A percentile compares a stretch with the other conserved stretches of the same genome.
Evolutionary conservation across 2,888 invertebrate species (phyloP).

Genomic region (Cerastis rubricosa): DNA sequence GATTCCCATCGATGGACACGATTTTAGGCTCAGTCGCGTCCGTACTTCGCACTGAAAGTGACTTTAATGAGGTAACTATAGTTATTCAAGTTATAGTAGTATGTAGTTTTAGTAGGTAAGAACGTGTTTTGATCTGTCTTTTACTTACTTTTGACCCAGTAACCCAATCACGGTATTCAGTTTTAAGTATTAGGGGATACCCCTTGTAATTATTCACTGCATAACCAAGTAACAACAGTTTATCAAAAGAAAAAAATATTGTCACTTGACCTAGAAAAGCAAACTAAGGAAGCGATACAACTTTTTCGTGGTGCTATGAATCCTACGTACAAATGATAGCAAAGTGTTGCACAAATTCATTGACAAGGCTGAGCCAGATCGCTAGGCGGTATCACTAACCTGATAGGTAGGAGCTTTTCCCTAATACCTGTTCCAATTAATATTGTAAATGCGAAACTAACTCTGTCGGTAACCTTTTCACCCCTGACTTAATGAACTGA

Average conservation of each 20-base stretch:
- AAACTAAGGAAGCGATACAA: neutral
- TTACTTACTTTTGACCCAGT: too few relatives aligned
- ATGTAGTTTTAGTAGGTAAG: too few relatives aligned
- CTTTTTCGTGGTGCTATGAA: neutral
- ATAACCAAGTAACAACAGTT: neutral
- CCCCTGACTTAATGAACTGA: neutral
- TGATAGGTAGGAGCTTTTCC: neutral
- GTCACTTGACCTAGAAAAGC: neutral
- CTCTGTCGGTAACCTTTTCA: neutral
- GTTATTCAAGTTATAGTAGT: too few relatives aligned
- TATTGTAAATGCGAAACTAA: neutral
- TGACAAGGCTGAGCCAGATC: too few relatives aligned
- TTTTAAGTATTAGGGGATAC: neutral
- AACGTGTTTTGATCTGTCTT: too few relatives aligned
- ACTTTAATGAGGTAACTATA: slow-evolving; percentile 79
- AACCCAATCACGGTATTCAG: neutral
- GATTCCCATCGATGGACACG: slow-evolving; percentile 80
- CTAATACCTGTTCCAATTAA: too few relatives aligned
- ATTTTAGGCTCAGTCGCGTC: slow-evolving; percentile 77
- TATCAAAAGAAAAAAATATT: neutral
- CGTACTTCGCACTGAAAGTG: slow-evolving; percentile 77
- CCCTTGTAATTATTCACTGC: neutral
- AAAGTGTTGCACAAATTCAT: neutral
- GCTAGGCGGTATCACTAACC: slow-evolving; percentile 2
- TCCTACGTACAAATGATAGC: slow-evolving; percentile 16